Conservation (phyloP, 30 jellyfish, hydroid and myxozoan genomes). For the Catostylus mosaicus region DNA sequence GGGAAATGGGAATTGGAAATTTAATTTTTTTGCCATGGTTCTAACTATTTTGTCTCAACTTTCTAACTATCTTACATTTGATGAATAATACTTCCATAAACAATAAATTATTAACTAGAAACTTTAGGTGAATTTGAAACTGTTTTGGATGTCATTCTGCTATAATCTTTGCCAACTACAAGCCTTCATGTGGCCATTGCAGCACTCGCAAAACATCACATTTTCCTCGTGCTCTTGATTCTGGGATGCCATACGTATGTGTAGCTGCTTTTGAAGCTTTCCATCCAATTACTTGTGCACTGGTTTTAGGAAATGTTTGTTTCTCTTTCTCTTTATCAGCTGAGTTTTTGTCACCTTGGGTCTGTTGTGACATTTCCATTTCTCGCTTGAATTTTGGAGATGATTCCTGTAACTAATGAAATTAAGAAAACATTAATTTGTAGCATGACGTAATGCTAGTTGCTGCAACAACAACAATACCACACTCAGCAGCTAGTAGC, state of each 20-base stretch:
- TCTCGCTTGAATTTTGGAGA: conserved; percentile 19
- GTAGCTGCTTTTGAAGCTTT: conserved; percentile 53
- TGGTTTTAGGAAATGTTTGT: conserved; percentile 78
- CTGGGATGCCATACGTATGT: conserved; percentile 84
- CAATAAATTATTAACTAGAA: not conserved
- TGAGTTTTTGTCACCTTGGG: not conserved
- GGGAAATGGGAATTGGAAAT: not conserved
- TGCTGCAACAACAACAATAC: too few relatives aligned
- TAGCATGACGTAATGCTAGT: not conserved
- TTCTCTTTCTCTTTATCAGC: conserved; percentile 3
- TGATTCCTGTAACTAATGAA: conserved; percentile 29
- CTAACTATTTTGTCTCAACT: not conserved
- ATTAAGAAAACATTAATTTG: not conserved
- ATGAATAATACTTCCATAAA: too few relatives aligned
- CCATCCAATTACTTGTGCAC: conserved; percentile 95
- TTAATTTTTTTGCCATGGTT: not conserved
- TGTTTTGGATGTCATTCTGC: too few relatives aligned
- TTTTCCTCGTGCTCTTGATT: conserved; percentile 85
- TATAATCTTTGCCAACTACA: conserved; percentile 2
- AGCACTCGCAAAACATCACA: conserved; percentile 82
- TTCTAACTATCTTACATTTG: not conserved
- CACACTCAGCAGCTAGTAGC: too few relatives aligned
- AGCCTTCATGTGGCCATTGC: conserved; percentile 94
- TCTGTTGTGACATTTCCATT: not conserved
- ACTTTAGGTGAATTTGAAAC: not conserved